phyloP scores from a whole-genome alignment of 2,797 vertebrate genomes.

The Anabas testudineus region DNA sequence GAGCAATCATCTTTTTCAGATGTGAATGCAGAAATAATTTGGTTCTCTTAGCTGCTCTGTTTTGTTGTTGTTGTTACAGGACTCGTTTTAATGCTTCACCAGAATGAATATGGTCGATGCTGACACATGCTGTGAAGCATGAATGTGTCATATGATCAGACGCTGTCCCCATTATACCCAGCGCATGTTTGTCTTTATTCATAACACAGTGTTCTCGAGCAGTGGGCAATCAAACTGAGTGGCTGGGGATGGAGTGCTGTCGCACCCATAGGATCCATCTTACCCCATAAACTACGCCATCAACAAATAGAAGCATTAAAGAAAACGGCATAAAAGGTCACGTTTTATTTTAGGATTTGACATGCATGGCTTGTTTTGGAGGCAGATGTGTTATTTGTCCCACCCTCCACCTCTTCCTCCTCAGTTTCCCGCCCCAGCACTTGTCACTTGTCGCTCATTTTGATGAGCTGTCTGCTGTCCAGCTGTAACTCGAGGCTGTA shows the following conservation, averaged over 20 bases:
- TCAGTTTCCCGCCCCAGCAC: slow-evolving; percentile 40
- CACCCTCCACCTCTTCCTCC: slow-evolving; percentile 21
- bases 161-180: not conserved
- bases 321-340: slow-evolving; percentile 17
- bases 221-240: slow-evolving; percentile 28
- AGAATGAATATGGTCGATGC: slow-evolving; percentile 5
- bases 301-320: not conserved
- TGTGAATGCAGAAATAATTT: not conserved
- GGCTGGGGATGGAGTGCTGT: not conserved
- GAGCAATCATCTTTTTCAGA: not conserved
- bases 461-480: slow-evolving; percentile 55
- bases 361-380: slow-evolving; percentile 17
- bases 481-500: slow-evolving; percentile 37
- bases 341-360: slow-evolving; percentile 20
- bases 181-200: not conserved
- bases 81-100: not conserved
- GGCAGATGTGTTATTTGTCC: slow-evolving; percentile 38
- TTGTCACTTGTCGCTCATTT: slow-evolving; percentile 63
- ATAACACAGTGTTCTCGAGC: not conserved
- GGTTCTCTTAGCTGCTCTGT: not conserved
- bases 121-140: too few relatives aligned
- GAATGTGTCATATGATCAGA: slow-evolving; percentile 4
- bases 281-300: slow-evolving; percentile 16
- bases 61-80: not conserved
- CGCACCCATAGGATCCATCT: slow-evolving; percentile 11